These are phyloP conservation scores for Prosapia bicincta DNA, from an alignment of 2,888 invertebrate genomes.

Conservation along the genomic window DNA sequence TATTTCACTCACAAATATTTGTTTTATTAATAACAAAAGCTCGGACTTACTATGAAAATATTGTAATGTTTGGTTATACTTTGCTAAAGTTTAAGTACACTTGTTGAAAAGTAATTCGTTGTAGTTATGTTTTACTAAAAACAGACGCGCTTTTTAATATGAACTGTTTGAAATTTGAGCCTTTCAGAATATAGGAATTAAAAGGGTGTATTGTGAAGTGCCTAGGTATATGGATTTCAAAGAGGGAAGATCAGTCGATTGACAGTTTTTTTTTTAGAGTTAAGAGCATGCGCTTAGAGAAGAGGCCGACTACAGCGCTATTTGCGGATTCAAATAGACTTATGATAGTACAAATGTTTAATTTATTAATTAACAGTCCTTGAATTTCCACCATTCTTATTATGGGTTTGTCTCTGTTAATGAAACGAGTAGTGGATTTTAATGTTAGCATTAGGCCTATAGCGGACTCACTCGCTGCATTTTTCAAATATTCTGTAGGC, in stretches of 20 bases:
- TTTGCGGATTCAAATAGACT: neutral
- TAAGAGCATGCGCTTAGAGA: neutral
- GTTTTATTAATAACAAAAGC: neutral
- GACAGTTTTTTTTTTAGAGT: neutral
- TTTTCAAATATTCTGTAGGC: too few relatives aligned
- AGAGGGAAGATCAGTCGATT: neutral
- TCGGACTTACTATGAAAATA: neutral
- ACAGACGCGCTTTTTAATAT: neutral
- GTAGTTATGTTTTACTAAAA: neutral
- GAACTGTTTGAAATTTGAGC: neutral
- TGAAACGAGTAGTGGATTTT: too few relatives aligned
- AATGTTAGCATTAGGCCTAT: too few relatives aligned
- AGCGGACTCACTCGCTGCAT: too few relatives aligned
- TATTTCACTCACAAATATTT: neutral
- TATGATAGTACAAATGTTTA: too few relatives aligned
- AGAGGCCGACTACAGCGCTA: neutral
- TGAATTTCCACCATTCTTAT: too few relatives aligned
- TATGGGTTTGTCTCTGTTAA: too few relatives aligned
- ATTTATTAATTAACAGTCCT: too few relatives aligned
- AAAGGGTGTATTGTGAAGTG: neutral
- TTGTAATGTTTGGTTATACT: neutral
- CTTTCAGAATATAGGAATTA: neutral
- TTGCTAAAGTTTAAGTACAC: neutral
- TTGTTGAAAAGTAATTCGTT: neutral
- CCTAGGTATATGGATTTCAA: neutral